A percentile compares a stretch with the other conserved stretches of the same genome.
phyloP scores from a whole-genome alignment of 2,113 vertebrate species.

The Platichthys stellatus region DNA sequence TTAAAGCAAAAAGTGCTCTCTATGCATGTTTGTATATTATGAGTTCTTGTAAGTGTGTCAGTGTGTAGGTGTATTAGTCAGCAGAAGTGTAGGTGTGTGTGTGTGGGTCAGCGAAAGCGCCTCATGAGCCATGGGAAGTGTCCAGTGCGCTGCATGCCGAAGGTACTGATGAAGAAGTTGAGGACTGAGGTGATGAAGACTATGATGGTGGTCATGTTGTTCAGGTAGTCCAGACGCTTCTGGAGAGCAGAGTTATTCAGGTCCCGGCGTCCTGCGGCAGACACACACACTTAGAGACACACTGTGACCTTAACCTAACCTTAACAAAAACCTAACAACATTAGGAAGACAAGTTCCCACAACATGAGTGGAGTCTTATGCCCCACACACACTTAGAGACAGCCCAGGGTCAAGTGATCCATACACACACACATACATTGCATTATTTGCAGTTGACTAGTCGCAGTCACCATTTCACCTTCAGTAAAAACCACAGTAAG shows the following conservation, averaged over 20 bases:
- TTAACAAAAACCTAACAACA: too few species aligned
- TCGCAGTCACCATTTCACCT: too few species aligned
- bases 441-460: too few species aligned
- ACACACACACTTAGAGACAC: constrained; percentile 35
- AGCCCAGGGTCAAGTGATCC: too few species aligned
- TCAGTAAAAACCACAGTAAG: constrained; percentile 21
- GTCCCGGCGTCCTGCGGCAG: constrained; percentile 68
- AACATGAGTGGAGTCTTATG: too few species aligned
- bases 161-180: constrained; percentile 79
- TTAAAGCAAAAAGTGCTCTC: neutral
- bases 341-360: too few species aligned
- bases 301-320: neutral
- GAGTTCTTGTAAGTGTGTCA: too few species aligned
- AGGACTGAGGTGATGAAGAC: constrained; percentile 72
- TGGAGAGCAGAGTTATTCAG: constrained; percentile 72
- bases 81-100: neutral
- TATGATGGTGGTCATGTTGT: constrained; percentile 70
- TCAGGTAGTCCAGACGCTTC: constrained; percentile 77
- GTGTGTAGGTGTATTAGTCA: too few species aligned
- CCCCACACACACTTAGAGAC: too few species aligned
- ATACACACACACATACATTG: neutral
- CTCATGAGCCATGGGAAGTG: constrained; percentile 78
- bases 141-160: constrained; percentile 75
- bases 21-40: neutral
- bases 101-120: constrained; percentile 67